These are phyloP conservation scores for Galagoides demidoff DNA, from an alignment of 2,797 vertebrate genomes.

Conservation along the genomic window DNA sequence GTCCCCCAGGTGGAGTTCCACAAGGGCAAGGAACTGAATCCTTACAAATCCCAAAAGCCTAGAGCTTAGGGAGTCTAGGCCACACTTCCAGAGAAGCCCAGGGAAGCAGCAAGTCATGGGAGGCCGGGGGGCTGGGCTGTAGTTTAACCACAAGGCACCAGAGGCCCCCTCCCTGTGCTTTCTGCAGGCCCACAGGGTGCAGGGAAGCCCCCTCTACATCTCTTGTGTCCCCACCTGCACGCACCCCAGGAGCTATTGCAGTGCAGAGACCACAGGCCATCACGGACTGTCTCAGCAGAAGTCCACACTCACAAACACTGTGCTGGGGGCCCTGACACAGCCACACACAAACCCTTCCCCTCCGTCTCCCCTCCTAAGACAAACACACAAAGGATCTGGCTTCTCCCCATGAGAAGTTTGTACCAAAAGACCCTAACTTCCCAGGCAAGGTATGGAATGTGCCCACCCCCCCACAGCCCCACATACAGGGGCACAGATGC, in stretches of 20 bases:
- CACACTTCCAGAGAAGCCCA: background rate
- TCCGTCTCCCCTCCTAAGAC: too few relatives aligned
- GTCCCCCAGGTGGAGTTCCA: background rate
- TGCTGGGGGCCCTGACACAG: too few relatives aligned
- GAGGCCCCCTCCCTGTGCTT: background rate
- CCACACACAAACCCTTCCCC: too few relatives aligned
- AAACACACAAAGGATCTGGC: too few relatives aligned
- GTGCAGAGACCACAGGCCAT: background rate
- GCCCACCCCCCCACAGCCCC: too few relatives aligned
- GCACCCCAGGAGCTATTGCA: background rate
- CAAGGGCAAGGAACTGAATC: background rate
- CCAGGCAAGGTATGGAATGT: too few relatives aligned
- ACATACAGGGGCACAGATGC: too few relatives aligned
- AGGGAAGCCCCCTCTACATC: background rate
- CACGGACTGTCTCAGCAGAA: background rate
- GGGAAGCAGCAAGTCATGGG: background rate
- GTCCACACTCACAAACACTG: background rate
- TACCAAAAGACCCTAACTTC: too few relatives aligned
- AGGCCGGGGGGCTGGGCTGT: accelerated
- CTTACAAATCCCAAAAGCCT: background rate
- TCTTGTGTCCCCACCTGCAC: background rate
- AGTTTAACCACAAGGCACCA: background rate
- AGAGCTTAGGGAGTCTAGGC: background rate
- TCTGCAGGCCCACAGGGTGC: background rate
- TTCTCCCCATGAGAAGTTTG: too few relatives aligned